These are phyloP conservation scores for Popillia japonica DNA, from an alignment of 1,140 invertebrate species.

Conservation along the genomic window DNA sequence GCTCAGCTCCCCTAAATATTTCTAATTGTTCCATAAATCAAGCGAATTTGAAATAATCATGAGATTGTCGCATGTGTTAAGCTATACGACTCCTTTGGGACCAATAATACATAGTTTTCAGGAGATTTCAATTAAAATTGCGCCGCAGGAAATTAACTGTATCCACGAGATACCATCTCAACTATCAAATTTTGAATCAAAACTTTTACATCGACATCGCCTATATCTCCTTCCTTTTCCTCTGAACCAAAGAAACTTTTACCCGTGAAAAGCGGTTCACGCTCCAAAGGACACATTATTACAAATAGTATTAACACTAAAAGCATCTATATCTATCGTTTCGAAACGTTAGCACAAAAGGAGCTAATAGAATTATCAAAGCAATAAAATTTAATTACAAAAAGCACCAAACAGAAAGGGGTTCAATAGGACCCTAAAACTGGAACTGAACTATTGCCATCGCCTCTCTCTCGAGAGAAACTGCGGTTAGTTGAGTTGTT, in stretches of 20 bases:
- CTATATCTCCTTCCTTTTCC: not conserved
- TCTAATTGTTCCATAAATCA: no score
- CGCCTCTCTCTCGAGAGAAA: conserved; percentile 11
- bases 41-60: no score
- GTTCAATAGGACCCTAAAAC: conserved; percentile 18
- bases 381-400: conserved; percentile 41
- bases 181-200: no score
- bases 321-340: not conserved
- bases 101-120: no score
- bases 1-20: no score
- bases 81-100: no score
- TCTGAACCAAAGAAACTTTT: not conserved
- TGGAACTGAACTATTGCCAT: not conserved
- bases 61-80: no score
- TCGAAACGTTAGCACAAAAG: not conserved
- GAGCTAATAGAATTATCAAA: conserved; percentile 36
- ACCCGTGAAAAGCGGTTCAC: not conserved
- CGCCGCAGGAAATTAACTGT: no score
- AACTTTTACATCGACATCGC: no score
- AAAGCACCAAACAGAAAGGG: conserved; percentile 18
- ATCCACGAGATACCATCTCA: no score
- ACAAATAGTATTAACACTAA: not conserved
- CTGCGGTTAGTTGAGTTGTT: conserved; percentile 41
- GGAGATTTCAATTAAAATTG: no score
- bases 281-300: not conserved